phyloP scores from a whole-genome alignment of 2,888 invertebrate genomes.

The Sthenelais limicola region DNA sequence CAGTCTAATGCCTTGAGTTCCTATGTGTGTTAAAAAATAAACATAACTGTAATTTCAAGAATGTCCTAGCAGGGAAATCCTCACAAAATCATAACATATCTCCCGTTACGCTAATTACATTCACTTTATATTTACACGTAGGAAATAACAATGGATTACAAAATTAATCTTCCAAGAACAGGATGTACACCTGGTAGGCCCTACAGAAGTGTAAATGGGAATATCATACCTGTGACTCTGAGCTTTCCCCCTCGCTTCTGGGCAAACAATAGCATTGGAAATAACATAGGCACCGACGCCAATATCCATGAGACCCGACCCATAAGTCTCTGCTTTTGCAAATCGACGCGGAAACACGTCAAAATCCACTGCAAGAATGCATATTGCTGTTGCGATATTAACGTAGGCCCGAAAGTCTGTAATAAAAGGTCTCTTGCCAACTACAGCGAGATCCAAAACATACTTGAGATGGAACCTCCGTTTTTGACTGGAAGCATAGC shows the following conservation, averaged over 20 bases:
- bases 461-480: too few relatives aligned
- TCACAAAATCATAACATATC: too few relatives aligned
- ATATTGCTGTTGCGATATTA: slow-evolving; percentile 74
- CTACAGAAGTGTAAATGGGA: too few relatives aligned
- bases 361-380: slow-evolving; percentile 96
- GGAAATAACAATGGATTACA: too few relatives aligned
- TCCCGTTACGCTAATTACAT: too few relatives aligned
- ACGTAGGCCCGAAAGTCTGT: slow-evolving; percentile 63
- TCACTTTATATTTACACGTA: too few relatives aligned
- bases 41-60: too few relatives aligned
- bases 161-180: too few relatives aligned
- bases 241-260: slow-evolving; percentile 60
- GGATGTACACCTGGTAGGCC: too few relatives aligned
- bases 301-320: slow-evolving; percentile 90
- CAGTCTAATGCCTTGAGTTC: too few relatives aligned
- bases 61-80: too few relatives aligned
- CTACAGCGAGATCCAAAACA: slow-evolving; percentile 24
- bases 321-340: slow-evolving; percentile 89
- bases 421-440: slow-evolving; percentile 58
- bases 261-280: slow-evolving; percentile 67
- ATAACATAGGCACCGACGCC: slow-evolving; percentile 88
- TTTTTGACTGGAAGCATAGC: neutral
- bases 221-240: slow-evolving; percentile 44
- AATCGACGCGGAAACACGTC: slow-evolving; percentile 85
- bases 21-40: too few relatives aligned